Base-by-base conservation (phyloP, 2,113 vertebrate genomes). In the Heliornis fulica region DNA sequence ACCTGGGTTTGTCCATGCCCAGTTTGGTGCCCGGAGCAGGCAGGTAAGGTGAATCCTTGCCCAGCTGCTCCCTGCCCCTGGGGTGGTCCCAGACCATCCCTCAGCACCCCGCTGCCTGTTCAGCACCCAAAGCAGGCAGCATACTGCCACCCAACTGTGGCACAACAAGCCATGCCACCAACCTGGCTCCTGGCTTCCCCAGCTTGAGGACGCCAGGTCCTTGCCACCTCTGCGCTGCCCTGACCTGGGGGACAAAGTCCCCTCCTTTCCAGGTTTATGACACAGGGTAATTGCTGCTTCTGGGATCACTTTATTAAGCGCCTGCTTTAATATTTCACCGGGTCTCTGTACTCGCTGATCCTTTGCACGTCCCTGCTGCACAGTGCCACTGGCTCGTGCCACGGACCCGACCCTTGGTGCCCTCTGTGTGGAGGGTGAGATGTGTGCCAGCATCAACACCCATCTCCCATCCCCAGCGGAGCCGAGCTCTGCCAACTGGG, bases 241-340 rank as follows among this genome's bases (percentile, higher is more conserved):
- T 11, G 2, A 61, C 46, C 2, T 0, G 68, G 32, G 68, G 92
- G 41, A 12, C 90, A 96, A 96, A 96, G 96, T 97, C 90, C 95
- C 89, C 79, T 86, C 76, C 45, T 96, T 61, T 15, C 28, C 46
- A 51, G 72, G 60, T 96, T 96, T 95, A 96, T 95, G 74, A 81
- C 68, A 15, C 20, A 21, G 71, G 38, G 38, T 78, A 90, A 96
- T 92, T 94, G 71, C 95, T 54, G 79, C 83, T 3, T 1, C 95
- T 46, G 56, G 54, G 70, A 68, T 87, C 0, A 2, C 93, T 76
- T 91, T 59, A 80, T 74, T 60, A 87, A 93, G 93, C 11, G 11
- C 87, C 46, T 4, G 68, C 79, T 96, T 96, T 84, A 94, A 96
- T 96, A 81, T 92, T 92, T 93, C 92, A 95, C 96, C 57, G 19